These are phyloP conservation scores for Eledone cirrhosa DNA, from an alignment of 2,888 invertebrate species.

Conservation along the genomic window DNA sequence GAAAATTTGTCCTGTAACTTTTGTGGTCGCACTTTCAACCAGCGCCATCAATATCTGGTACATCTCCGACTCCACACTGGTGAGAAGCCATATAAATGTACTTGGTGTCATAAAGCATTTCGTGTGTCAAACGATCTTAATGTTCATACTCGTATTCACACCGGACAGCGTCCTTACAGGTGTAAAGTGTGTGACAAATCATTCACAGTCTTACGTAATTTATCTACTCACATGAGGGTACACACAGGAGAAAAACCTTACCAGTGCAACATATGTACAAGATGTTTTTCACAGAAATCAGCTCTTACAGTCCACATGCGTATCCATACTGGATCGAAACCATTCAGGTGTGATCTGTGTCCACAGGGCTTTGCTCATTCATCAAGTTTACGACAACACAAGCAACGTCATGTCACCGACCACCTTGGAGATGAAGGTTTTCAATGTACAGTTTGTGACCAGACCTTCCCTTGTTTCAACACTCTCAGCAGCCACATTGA, in stretches of 20 bases:
- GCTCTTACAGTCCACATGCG: constrained; percentile 4
- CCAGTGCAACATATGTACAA: constrained; percentile 11
- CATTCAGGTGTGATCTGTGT: background rate
- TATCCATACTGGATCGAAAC: background rate
- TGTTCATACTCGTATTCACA: constrained; percentile 11
- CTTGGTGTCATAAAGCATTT: constrained; percentile 11
- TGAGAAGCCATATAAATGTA: constrained; percentile 3
- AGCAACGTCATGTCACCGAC: background rate
- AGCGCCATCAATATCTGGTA: background rate
- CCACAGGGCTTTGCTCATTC: constrained; percentile 8
- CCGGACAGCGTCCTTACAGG: background rate
- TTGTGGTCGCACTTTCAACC: background rate
- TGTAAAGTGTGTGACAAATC: constrained; percentile 1
- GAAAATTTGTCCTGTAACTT: background rate
- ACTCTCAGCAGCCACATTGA: background rate
- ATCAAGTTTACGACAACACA: background rate
- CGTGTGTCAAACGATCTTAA: constrained; percentile 6
- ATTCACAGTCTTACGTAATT: constrained; percentile 1
- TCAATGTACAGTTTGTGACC: background rate
- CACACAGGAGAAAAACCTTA: constrained; percentile 5
- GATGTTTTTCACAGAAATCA: constrained; percentile 6
- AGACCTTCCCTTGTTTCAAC: background rate
- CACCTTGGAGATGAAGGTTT: background rate
- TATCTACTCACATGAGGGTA: constrained; percentile 12
- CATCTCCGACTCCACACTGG: constrained; percentile 8